Evolutionary conservation across 1,140 invertebrate species (phyloP).

Genomic region (Hestina assimilis): DNA sequence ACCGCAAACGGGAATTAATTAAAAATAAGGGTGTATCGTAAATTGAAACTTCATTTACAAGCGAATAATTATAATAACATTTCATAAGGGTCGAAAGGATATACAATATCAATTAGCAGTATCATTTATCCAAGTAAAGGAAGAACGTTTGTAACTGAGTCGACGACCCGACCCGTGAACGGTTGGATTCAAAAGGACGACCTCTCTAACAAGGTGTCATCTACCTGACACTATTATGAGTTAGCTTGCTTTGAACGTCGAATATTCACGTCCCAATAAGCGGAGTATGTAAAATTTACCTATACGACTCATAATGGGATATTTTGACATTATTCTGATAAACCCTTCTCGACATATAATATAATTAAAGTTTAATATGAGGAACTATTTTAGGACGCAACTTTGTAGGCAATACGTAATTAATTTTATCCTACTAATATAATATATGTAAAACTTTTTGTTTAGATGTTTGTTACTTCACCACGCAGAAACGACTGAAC

Average conservation of each 20-base stretch:
- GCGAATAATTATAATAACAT: too few relatives aligned
- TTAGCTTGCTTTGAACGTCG: constrained; percentile 48
- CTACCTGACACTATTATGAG: constrained; percentile 64
- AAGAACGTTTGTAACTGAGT: constrained; percentile 52
- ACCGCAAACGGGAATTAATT: too few relatives aligned
- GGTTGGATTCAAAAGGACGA: constrained; percentile 50
- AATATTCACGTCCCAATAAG: constrained; percentile 63
- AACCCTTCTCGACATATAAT: too few relatives aligned
- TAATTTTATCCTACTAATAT: too few relatives aligned
- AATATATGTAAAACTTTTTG: too few relatives aligned
- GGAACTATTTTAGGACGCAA: too few relatives aligned
- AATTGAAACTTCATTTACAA: constrained; percentile 1
- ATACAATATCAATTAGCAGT: constrained; percentile 20
- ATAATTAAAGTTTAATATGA: too few relatives aligned
- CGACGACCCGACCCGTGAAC: constrained; percentile 51
- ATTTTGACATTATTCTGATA: background rate
- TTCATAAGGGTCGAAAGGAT: constrained; percentile 3
- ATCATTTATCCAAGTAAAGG: constrained; percentile 43
- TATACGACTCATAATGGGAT: constrained; percentile 1
- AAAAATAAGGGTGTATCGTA: too few relatives aligned
- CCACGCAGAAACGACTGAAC: too few relatives aligned
- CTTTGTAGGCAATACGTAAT: too few relatives aligned
- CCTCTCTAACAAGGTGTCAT: constrained; percentile 64
- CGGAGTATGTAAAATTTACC: constrained; percentile 28
- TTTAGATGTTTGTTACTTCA: too few relatives aligned